Percentiles rank a stretch among this genome's conserved stretches.
phyloP scores from a whole-genome alignment of 2,113 vertebrate genomes.

The Dicaeum eximium region DNA sequence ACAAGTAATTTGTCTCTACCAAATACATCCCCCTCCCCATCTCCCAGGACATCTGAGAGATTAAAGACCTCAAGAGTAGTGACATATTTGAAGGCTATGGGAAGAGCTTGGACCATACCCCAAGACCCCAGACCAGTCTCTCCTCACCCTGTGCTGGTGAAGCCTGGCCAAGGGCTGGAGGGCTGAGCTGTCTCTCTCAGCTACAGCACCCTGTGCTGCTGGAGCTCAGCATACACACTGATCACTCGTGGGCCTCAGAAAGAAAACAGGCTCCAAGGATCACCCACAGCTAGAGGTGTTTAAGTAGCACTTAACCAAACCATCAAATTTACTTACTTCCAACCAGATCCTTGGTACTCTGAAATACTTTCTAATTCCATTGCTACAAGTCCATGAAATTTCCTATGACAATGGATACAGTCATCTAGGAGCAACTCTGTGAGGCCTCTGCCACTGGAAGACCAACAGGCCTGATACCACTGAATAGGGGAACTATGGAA shows the following conservation, averaged over 20 bases:
- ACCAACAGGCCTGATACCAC: not conserved
- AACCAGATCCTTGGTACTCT: not conserved
- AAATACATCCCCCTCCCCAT: not conserved
- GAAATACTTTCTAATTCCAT: not conserved
- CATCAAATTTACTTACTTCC: not conserved
- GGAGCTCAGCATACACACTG: rapidly evolving
- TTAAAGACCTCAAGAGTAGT: not conserved
- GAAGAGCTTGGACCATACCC: not conserved
- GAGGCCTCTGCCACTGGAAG: not conserved
- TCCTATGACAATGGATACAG: not conserved
- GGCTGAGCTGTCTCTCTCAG: not conserved
- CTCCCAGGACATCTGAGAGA: not conserved
- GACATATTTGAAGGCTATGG: not conserved
- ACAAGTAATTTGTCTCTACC: not conserved
- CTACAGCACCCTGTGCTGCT: not conserved
- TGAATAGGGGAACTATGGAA: not conserved
- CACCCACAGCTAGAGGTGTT: not conserved
- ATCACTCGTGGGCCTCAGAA: not conserved
- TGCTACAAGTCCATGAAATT: not conserved
- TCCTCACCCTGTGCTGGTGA: not conserved
- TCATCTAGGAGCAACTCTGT: not conserved
- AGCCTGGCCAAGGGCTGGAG: not conserved
- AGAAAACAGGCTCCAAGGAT: not conserved
- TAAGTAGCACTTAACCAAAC: not conserved
- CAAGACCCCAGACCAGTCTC: not conserved